These are phyloP conservation scores for Venturia canescens DNA, from an alignment of 1,140 invertebrate species.

Conservation along the genomic window DNA sequence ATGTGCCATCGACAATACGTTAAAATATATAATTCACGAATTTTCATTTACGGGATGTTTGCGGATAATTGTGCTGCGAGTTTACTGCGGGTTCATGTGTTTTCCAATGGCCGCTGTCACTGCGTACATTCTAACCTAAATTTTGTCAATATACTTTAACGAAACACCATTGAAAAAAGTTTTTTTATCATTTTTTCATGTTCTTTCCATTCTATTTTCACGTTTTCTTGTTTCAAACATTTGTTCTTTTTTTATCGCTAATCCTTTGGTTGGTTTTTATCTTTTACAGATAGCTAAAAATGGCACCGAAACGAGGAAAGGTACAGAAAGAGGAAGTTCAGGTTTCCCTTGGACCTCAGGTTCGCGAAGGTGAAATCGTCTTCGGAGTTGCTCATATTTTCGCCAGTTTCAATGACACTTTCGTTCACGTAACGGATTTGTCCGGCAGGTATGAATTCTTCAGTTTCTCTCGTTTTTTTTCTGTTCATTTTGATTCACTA, in stretches of 20 bases:
- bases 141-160: neutral
- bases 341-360: slow-evolving; percentile 97
- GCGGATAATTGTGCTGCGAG: slow-evolving; percentile 55
- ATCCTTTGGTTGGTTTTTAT: neutral
- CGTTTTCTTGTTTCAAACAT: neutral
- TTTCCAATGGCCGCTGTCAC: slow-evolving; percentile 41
- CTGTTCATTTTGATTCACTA: too few relatives aligned
- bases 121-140: slow-evolving; percentile 54
- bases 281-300: slow-evolving; percentile 72
- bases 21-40: slow-evolving; percentile 5
- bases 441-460: slow-evolving; percentile 87
- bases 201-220: neutral
- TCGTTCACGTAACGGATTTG: slow-evolving; percentile 99
- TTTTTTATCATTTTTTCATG: slow-evolving; percentile 12
- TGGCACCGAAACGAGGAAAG: slow-evolving; percentile 99
- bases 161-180: too few relatives aligned
- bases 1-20: neutral
- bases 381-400: slow-evolving; percentile 99
- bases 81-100: slow-evolving; percentile 30
- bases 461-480: slow-evolving; percentile 19
- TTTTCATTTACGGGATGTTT: slow-evolving; percentile 51
- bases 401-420: slow-evolving; percentile 99
- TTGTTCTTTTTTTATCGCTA: too few relatives aligned
- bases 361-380: slow-evolving; percentile 97
- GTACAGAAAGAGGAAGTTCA: slow-evolving; percentile 97